Base-by-base conservation (phyloP, 2,797 vertebrate species). In the Myripristis murdjan region DNA sequence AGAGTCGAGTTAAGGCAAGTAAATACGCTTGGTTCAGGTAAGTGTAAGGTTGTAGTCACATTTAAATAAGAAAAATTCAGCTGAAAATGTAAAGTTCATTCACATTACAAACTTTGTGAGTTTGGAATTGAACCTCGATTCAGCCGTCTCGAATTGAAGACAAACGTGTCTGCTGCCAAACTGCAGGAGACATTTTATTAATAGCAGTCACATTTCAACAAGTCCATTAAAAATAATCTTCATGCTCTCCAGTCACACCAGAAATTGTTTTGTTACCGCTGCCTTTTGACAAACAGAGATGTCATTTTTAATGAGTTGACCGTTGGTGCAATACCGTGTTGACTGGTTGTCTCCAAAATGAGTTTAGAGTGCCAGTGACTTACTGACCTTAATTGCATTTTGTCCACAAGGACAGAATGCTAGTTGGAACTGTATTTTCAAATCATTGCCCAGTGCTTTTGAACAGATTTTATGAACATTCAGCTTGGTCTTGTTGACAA, bases 281-380 rank as follows among this genome's bases (percentile, higher is more conserved):
- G 60, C 35, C 65, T 69, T 73, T 70, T 68, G n/a, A 72, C 75
- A 75, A 77, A 14, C 3, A 39, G 16, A 86, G 52, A 84, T 86
- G 77, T 81, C 56, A 81, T 71, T 77, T 79, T 75, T 70, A 88
- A 86, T 15, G 65, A 84, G 85, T 88, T 70, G 65, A 41, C 70
- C 55, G 43, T 64, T 4, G 26, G 4, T n/a, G n/a, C 23, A 24
- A 80, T 87, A 70, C 46, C 23, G n/a, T 5, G 16, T 22, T 62
- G 81, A 69, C 82, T 57, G 55, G 82, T 69, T 64, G 70, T 5
- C 70, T 83, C 71, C 47, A 56, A 77, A 87, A 75, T 75, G 23
- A 69, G 64, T 84, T 81, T 68, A 70, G 66, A 52, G 16, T 73
- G 61, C 1, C 14, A 60, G 23, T 74, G 77, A 86, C 69, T 77